Conservation (phyloP, 2,797 vertebrate genomes). For the Pseudochirops cupreus region DNA sequence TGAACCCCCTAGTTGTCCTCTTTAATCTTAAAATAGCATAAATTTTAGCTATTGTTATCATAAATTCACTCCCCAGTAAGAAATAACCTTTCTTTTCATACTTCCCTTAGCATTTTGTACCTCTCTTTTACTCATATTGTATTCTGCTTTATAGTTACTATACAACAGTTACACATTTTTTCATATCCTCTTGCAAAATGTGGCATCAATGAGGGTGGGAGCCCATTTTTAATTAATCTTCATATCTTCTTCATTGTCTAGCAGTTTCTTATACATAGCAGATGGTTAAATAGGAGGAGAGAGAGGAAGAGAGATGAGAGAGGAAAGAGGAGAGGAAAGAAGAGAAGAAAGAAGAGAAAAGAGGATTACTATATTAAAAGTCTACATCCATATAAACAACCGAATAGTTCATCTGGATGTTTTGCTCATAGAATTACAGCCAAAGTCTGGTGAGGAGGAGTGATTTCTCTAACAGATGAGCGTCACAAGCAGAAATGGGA, state of each 20-base stretch:
- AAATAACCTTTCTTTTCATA: neutral
- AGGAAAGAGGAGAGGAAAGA: neutral
- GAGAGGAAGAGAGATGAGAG: neutral
- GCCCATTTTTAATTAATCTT: neutral
- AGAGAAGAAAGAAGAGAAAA: neutral
- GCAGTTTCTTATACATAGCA: neutral
- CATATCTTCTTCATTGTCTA: neutral
- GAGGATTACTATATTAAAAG: neutral
- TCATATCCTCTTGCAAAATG: neutral
- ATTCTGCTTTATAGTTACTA: neutral
- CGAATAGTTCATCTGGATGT: neutral
- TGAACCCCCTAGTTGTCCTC: neutral
- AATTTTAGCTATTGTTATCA: neutral
- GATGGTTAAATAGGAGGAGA: neutral
- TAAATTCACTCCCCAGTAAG: neutral
- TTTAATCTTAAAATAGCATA: neutral
- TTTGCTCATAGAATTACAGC: neutral
- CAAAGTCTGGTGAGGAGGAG: constrained; percentile 2
- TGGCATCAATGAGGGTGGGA: neutral
- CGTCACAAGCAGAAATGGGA: neutral
- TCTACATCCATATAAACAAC: neutral
- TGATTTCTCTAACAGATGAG: neutral
- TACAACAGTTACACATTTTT: neutral
- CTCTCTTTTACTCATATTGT: neutral
- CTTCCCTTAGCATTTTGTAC: neutral